Percentiles rank a stretch among this genome's conserved stretches.
Conservation (phyloP, 2,797 vertebrate genomes). For the Characodon lateralis region DNA sequence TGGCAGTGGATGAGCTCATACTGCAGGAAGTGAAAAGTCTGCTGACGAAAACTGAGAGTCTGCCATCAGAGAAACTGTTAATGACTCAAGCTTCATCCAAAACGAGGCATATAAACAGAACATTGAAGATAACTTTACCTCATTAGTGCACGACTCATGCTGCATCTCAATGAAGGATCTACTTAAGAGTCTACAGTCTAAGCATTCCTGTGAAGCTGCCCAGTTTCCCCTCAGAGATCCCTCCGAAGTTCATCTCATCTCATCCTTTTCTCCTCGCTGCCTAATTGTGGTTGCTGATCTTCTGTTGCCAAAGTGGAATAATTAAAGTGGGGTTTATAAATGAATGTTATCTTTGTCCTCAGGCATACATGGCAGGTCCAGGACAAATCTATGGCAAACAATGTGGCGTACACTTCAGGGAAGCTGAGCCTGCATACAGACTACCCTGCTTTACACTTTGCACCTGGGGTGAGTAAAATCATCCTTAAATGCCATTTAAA, state of each 20-base stretch:
- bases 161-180: constrained; percentile 67
- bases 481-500: not conserved
- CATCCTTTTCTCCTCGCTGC: constrained; percentile 26
- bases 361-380: constrained; percentile 96
- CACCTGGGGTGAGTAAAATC: constrained; percentile 89
- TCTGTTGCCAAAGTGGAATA: constrained; percentile 48
- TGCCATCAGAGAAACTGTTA: constrained; percentile 36
- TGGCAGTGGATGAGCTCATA: constrained; percentile 70
- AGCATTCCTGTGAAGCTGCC: constrained; percentile 44
- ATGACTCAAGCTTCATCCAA: constrained; percentile 48
- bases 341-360: constrained; percentile 53
- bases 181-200: constrained; percentile 52
- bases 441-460: constrained; percentile 90
- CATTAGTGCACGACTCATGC: constrained; percentile 54
- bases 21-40: constrained; percentile 54
- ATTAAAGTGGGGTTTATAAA: constrained; percentile 44
- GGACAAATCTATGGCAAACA: constrained; percentile 92
- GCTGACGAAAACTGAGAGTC: constrained; percentile 35
- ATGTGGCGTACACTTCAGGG: constrained; percentile 92
- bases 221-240: constrained; percentile 43
- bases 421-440: constrained; percentile 91
- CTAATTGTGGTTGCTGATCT: constrained; percentile 50
- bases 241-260: constrained; percentile 51
- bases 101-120: constrained; percentile 60
- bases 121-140: constrained; percentile 60